Evolutionary conservation across 2,113 vertebrate genomes (phyloP), one percentile per base, ranked within the genome.

Genomic region (Malurus melanocephalus): DNA sequence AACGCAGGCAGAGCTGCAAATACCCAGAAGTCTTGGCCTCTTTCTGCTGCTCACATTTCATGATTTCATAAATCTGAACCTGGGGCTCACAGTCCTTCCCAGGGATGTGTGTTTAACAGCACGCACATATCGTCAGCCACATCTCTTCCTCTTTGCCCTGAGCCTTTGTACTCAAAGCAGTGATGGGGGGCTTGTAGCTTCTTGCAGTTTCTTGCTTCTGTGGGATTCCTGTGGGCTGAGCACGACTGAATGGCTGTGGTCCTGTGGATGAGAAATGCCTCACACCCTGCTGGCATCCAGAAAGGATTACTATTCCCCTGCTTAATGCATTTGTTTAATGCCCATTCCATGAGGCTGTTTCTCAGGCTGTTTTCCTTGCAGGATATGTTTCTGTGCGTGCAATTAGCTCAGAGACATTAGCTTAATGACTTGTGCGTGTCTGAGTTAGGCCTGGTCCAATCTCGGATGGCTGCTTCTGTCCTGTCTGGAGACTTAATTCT

Each of bases 321-420:
- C 61, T 72, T 65, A 71, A 89, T 48, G 69, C 13, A 0, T 48
- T 86, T 81, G 66, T 91, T 93, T 83, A 91, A 83, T 91, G 73
- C 77, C 65, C 9, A 0, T 91, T 95, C 86, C n/a, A 33, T 30
- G 23, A 86, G 62, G 85, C 83, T 92, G 49, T 85, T 95, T 91
- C 85, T 93, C 66, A 91, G 69, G 61, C 93, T 91, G 45, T 78
- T 92, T 90, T 88, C 77, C 68, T 92, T 85, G 94, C 87, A 85
- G 87, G 73, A 74, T 92, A 45, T 57, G 80, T 75, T 82, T 93
- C 26, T 43, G 22, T 88, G 83, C 74, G 57, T 57, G 49, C 74
- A 95, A 95, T 92, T 88, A 95, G 73, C 87, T 82, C 92, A 92
- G 77, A 95, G 66, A 88, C 69, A 84, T 94, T 65, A 94, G 87